These are phyloP conservation scores for Sylvilagus bachmani DNA, from an alignment of 2,113 vertebrate species.

Conservation along the genomic window DNA sequence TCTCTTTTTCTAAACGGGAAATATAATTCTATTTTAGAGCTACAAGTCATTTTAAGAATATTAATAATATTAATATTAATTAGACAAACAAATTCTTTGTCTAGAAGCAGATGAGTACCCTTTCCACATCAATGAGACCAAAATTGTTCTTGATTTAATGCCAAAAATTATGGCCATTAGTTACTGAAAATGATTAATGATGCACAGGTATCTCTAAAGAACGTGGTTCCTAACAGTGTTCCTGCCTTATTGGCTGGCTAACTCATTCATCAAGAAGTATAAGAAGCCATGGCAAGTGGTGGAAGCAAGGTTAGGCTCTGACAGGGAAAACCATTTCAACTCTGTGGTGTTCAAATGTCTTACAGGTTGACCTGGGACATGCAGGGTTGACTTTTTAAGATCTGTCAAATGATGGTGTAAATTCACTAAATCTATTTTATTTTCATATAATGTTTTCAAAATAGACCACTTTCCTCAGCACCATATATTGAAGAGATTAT, in stretches of 20 bases:
- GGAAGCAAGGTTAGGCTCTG: neutral
- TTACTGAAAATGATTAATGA: neutral
- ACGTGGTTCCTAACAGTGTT: neutral
- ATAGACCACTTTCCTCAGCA: neutral
- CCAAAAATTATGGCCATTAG: neutral
- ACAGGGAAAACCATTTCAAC: neutral
- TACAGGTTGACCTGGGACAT: fast-evolving
- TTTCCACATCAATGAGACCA: neutral
- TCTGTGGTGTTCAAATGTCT: neutral
- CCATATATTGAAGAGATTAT: neutral
- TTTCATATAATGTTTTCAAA: neutral
- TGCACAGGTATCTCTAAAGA: neutral
- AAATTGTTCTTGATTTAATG: neutral
- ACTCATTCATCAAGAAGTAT: neutral
- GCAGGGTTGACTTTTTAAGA: neutral
- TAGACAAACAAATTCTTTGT: neutral
- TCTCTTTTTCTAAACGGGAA: constrained; percentile 48
- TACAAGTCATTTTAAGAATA: neutral
- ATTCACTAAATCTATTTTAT: neutral
- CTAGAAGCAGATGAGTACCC: neutral
- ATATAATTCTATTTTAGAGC: constrained; percentile 44
- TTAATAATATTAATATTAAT: neutral
- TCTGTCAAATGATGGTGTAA: neutral
- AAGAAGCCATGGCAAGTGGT: neutral
- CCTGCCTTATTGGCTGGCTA: neutral